Evolutionary conservation across 2,113 vertebrate species (phyloP).

Genomic region (Empidonax traillii): DNA sequence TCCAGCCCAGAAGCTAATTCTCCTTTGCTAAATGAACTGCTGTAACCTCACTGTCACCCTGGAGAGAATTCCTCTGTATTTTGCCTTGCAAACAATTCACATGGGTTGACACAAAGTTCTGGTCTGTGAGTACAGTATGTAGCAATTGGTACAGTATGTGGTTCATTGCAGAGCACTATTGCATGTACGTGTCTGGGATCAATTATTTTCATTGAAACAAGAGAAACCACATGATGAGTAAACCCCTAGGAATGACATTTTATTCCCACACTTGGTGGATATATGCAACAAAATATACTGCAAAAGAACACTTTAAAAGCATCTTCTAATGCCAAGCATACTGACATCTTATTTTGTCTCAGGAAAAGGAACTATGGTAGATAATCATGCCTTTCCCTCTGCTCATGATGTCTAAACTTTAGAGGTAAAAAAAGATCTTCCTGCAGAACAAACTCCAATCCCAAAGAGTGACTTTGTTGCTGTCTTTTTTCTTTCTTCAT

Average conservation of each 20-base stretch:
- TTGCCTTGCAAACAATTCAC: background rate
- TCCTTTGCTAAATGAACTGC: background rate
- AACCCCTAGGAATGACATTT: background rate
- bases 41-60: conserved; percentile 17
- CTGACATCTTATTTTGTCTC: background rate
- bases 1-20: background rate
- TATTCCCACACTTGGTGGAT: conserved; percentile 3
- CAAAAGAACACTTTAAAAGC: background rate
- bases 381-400: background rate
- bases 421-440: background rate
- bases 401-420: background rate
- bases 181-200: background rate
- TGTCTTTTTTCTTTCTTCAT: background rate
- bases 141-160: background rate
- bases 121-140: background rate
- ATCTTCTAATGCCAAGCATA: background rate
- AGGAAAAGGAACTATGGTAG: background rate
- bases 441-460: background rate
- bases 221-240: background rate
- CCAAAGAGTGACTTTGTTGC: background rate
- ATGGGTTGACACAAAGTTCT: background rate
- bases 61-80: conserved; percentile 21
- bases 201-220: conserved; percentile 40
- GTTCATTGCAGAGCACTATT: background rate
- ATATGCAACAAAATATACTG: background rate